Evolutionary conservation across 2,888 invertebrate species (phyloP).

Genomic region (Coelogynopora nodosa): DNA sequence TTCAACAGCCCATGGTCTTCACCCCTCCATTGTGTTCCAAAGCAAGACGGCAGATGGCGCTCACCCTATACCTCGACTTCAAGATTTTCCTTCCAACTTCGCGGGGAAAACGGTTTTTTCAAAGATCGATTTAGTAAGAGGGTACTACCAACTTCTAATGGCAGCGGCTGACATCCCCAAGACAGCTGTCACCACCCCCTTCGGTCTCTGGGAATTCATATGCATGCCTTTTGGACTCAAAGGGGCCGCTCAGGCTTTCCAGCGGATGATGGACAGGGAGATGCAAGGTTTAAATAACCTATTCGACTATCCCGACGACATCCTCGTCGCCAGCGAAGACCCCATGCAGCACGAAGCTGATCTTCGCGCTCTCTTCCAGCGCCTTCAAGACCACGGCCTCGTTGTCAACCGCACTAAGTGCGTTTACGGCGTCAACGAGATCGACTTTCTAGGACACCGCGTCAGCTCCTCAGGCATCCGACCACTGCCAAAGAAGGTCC

Average conservation of each 20-base stretch:
- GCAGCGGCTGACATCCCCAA: too few species aligned
- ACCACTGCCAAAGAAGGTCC: conserved; percentile 25
- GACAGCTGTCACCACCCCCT: too few species aligned
- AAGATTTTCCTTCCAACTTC: too few species aligned
- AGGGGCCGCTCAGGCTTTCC: conserved; percentile 39
- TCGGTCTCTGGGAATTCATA: conserved; percentile 41
- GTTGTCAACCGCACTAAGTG: conserved; percentile 47
- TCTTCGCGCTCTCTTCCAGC: conserved; percentile 44
- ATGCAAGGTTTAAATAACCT: neutral
- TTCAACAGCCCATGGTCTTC: too few species aligned
- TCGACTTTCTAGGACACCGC: conserved; percentile 37
- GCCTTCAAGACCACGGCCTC: conserved; percentile 44
- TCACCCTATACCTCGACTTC: too few species aligned
- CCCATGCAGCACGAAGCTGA: conserved; percentile 44
- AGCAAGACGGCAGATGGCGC: too few species aligned
- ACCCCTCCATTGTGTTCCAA: too few species aligned
- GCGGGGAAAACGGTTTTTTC: too few species aligned
- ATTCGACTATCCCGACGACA: conserved; percentile 32
- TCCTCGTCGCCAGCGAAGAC: conserved; percentile 45
- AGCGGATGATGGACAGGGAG: conserved; percentile 41
- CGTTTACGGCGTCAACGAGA: neutral
- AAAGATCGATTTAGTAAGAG: too few species aligned
- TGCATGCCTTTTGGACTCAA: conserved; percentile 45
- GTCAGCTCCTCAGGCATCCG: neutral
- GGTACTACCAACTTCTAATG: too few species aligned